Conservation (phyloP, 2,113 vertebrate genomes). For the Ceyx margarethae region DNA sequence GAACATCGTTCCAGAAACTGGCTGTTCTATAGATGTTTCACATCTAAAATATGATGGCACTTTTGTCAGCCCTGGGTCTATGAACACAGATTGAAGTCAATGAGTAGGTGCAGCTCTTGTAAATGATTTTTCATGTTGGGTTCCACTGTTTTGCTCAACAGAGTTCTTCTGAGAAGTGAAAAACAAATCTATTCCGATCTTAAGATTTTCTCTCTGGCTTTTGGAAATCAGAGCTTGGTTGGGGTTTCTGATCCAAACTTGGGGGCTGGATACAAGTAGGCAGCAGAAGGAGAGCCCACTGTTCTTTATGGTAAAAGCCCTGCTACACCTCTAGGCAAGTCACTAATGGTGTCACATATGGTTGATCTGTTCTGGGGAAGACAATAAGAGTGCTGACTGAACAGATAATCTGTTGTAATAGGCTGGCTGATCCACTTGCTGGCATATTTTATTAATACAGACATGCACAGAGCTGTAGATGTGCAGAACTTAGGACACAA, state of each 20-base stretch:
- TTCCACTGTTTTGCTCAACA: neutral
- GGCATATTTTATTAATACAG: constrained; percentile 14
- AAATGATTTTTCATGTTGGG: neutral
- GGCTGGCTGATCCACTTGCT: neutral
- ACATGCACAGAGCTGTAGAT: neutral
- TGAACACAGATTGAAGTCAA: constrained; percentile 1
- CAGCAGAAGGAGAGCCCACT: neutral
- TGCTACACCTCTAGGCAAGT: neutral
- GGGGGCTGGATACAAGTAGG: neutral
- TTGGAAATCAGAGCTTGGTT: neutral
- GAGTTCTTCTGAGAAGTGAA: neutral
- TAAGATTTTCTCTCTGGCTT: neutral
- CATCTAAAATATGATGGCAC: constrained; percentile 16
- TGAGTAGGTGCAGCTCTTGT: neutral
- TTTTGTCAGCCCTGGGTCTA: constrained; percentile 3
- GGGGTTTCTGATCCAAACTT: neutral
- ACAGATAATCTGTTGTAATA: constrained; percentile 43
- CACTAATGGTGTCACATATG: neutral
- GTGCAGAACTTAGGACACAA: neutral
- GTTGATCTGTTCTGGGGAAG: constrained; percentile 42
- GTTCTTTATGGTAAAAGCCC: neutral
- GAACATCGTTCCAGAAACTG: constrained; percentile 55
- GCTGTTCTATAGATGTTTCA: constrained; percentile 7
- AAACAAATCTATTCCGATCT: neutral
- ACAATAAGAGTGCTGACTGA: constrained; percentile 31